Percentiles rank a stretch among this genome's conserved stretches.
phyloP scores from a whole-genome alignment of 2,888 invertebrate genomes.

The Microdon myrmicae region DNA sequence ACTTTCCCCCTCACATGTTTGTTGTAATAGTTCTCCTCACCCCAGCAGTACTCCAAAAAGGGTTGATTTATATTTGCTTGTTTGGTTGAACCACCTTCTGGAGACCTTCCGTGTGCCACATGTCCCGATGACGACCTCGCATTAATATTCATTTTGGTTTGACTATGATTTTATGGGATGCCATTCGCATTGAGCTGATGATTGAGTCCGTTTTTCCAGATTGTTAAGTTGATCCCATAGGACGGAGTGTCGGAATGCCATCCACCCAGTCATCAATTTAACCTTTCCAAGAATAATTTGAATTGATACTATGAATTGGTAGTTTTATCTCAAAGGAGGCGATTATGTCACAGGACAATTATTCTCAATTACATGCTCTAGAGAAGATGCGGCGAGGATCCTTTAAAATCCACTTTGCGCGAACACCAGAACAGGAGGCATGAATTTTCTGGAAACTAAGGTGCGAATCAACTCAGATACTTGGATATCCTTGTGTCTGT shows the following conservation, averaged over 20 bases:
- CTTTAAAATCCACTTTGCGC: constrained; percentile 2
- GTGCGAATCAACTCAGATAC: constrained; percentile 1
- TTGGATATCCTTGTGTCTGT: constrained; percentile 40
- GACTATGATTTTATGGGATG: constrained; percentile 49
- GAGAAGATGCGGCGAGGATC: neutral
- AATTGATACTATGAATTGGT: constrained; percentile 41
- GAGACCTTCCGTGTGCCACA: constrained; percentile 2
- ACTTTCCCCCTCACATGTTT: constrained; percentile 19
- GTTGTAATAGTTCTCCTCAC: constrained; percentile 42
- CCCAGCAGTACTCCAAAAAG: constrained; percentile 20
- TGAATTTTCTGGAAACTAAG: constrained; percentile 7
- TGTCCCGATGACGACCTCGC: constrained; percentile 63
- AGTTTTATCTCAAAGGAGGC: neutral
- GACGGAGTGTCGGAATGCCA: too few species aligned
- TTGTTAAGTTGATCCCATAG: constrained; percentile 48
- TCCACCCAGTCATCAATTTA: neutral
- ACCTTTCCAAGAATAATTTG: constrained; percentile 38
- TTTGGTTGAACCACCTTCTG: constrained; percentile 33
- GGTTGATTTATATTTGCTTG: constrained; percentile 50
- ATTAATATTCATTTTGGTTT: constrained; percentile 67
- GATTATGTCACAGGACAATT: constrained; percentile 25
- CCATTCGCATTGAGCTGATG: constrained; percentile 39
- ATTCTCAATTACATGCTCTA: constrained; percentile 42
- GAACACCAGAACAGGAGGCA: constrained; percentile 10
- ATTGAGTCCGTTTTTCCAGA: constrained; percentile 50